phyloP scores from a whole-genome alignment of 2,888 invertebrate species.

The Lampropteryx suffumata region DNA sequence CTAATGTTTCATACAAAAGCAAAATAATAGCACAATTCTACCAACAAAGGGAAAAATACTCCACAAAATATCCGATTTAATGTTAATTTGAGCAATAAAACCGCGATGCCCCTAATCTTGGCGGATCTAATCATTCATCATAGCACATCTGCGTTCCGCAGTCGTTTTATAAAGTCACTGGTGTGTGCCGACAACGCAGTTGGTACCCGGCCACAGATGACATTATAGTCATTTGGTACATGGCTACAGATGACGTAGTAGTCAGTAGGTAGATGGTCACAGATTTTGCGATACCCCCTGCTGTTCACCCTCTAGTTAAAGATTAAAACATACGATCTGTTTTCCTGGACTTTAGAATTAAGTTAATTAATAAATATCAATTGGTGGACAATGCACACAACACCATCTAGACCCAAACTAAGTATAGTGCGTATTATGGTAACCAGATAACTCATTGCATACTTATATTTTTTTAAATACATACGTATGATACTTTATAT shows the following conservation, averaged over 20 bases:
- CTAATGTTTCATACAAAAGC: neutral
- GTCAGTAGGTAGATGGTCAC: neutral
- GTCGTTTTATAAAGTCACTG: constrained; percentile 62
- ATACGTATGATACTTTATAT: no score
- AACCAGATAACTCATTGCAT: no score
- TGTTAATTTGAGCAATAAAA: constrained; percentile 33
- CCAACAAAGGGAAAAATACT: constrained; percentile 8
- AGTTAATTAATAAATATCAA: no score
- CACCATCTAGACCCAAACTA: no score
- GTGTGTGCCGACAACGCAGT: constrained; percentile 59
- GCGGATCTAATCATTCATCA: constrained; percentile 73
- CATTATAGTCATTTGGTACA: neutral
- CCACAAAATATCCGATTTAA: constrained; percentile 17
- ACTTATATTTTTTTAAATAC: no score
- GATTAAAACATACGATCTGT: constrained; percentile 1
- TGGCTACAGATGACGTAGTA: neutral
- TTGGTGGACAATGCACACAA: no score
- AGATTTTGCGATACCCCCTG: constrained; percentile 4
- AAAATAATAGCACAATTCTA: constrained; percentile 2
- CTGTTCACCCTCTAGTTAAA: neutral
- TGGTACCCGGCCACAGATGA: constrained; percentile 41
- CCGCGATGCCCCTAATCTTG: constrained; percentile 48
- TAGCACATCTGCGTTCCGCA: constrained; percentile 65
- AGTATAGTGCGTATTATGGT: no score
- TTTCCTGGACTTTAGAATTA: neutral